Percentiles rank a stretch among this genome's conserved stretches.
These are phyloP conservation scores for Alouatta palliata DNA, from an alignment of 2,113 vertebrate genomes.

Conservation along the genomic window DNA sequence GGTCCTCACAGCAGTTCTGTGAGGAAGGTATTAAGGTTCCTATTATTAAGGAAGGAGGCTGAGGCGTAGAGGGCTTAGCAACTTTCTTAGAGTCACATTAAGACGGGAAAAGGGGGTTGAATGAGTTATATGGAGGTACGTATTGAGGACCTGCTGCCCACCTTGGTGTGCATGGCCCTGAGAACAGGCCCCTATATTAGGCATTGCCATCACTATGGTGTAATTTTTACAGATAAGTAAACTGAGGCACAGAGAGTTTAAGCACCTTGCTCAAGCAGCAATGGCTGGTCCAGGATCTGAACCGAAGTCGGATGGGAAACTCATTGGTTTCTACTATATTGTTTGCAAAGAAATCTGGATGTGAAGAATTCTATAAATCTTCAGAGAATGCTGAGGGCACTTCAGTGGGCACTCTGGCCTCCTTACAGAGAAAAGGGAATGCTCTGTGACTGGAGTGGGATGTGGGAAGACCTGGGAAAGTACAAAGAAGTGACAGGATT, in stretches of 20 bases:
- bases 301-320: not conserved
- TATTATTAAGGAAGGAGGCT: not conserved
- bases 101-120: not conserved
- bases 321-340: not conserved
- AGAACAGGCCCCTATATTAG: not conserved
- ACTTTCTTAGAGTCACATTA: not conserved
- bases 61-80: not conserved
- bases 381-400: not conserved
- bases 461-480: not conserved
- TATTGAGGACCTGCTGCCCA: not conserved
- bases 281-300: not conserved
- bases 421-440: not conserved
- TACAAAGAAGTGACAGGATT: not conserved
- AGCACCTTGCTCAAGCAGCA: not conserved
- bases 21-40: not conserved
- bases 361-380: not conserved
- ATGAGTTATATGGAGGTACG: not conserved
- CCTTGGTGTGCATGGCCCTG: not conserved
- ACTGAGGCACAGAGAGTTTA: not conserved
- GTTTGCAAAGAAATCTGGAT: not conserved
- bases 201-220: not conserved
- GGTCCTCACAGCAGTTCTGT: not conserved
- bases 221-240: not conserved
- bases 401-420: not conserved
- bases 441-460: not conserved